Conservation (phyloP, 2,113 vertebrate species). For the Psilopsiagon aurifrons region DNA sequence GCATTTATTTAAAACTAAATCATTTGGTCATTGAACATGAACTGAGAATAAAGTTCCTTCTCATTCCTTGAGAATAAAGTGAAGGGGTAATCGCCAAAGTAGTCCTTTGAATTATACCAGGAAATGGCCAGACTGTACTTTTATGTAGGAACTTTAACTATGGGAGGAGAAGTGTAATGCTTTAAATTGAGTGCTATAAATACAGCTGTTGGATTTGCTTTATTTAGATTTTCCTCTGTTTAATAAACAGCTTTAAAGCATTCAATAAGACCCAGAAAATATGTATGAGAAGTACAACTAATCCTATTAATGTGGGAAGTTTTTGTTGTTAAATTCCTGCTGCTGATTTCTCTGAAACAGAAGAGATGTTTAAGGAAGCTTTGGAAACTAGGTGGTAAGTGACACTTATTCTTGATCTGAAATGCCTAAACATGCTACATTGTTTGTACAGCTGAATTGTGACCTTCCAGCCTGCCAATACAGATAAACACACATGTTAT, state of each 20-base stretch:
- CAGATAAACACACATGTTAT: neutral
- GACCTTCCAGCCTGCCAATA: constrained; percentile 39
- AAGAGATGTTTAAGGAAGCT: neutral
- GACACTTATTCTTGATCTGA: constrained; percentile 26
- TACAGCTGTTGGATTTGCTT: neutral
- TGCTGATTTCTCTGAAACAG: neutral
- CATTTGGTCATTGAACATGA: neutral
- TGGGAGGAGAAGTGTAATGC: neutral
- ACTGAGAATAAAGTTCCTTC: neutral
- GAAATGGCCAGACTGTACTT: neutral
- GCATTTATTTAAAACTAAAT: constrained; percentile 12
- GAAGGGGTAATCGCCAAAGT: neutral
- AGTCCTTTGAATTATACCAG: neutral
- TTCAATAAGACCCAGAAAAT: neutral
- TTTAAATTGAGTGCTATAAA: neutral
- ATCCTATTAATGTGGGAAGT: neutral
- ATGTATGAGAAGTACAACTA: neutral
- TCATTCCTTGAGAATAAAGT: neutral
- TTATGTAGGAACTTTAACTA: neutral
- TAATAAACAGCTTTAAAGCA: neutral
- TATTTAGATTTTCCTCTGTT: constrained; percentile 5
- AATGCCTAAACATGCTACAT: neutral
- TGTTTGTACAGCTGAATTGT: constrained; percentile 15
- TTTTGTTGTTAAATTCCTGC: neutral
- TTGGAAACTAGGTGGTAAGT: neutral